Base-by-base conservation (phyloP, 2,797 vertebrate genomes). In the Rachycentron canadum region DNA sequence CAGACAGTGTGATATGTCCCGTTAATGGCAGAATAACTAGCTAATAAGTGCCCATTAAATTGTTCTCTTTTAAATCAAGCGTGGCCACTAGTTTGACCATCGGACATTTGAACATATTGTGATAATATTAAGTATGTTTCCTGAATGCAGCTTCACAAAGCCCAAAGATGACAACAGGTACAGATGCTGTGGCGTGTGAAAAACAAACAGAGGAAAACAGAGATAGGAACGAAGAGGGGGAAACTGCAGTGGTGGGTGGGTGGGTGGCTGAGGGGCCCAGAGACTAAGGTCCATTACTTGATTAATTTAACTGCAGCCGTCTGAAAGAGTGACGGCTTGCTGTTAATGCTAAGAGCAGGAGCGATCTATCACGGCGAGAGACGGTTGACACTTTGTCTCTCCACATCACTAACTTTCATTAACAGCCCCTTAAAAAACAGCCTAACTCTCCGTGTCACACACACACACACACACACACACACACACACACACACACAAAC, bases 331-430 rank as follows among this genome's bases (percentile, higher is more conserved):
- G 91, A 89, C 86, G 81, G 73, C 70, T 73, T 30, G 69, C 67
- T 60, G 78, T 83, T 91, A 88, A 87, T 69, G 85, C 79, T 55
- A 67, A 88, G 71, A 88, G 84, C 78, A 57, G 68, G 57, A 81
- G 83, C 13, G 65, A 93, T 94, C 88, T 58, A 91, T 93, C 91
- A 91, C 52, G 0, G 25, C 17, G 10, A 45, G 79, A 30, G 84
- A 77, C 41, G 71, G 74, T 34, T 81, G 88, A 90, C 87, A 81
- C 80, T 68, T 86, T 85, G 74, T 77, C 75, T 85, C 86, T 82
- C 75, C 89, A 89, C 88, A 65, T 73, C 84, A 82, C 82, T 81
- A 84, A 82, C 87, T 91, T 92, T 91, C 90, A 92, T 92, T 92
- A 93, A 89, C 86, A 72, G 76, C 73, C 76, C 76, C 68, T 78